Conservation (phyloP, 2,888 invertebrate genomes). For the Drosophila greeni region DNA sequence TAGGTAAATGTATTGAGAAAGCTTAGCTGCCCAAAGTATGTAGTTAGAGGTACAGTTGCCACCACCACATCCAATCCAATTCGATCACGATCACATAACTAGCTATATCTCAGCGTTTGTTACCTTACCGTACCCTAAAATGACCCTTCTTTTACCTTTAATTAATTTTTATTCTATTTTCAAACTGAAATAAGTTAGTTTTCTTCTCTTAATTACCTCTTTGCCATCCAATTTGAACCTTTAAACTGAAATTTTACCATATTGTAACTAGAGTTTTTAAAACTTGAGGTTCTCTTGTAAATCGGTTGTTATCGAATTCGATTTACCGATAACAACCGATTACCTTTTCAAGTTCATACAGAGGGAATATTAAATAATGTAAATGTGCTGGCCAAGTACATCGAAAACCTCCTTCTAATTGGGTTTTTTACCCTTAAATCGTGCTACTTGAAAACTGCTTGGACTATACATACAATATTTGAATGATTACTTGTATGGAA, state of each 20-base stretch:
- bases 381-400: background rate
- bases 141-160: background rate
- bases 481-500: background rate
- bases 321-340: background rate
- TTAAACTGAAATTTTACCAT: background rate
- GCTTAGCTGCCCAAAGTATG: constrained; percentile 11
- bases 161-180: background rate
- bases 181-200: background rate
- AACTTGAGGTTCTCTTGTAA: background rate
- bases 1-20: constrained; percentile 8
- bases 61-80: constrained; percentile 7
- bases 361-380: background rate
- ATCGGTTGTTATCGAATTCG: background rate
- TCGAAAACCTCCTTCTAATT: background rate
- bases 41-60: constrained; percentile 14
- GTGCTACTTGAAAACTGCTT: constrained; percentile 2
- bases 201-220: background rate
- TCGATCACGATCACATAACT: constrained; percentile 9
- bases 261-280: background rate
- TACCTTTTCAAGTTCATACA: background rate
- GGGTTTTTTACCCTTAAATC: background rate
- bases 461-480: background rate
- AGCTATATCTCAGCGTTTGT: background rate
- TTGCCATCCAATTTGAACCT: background rate
- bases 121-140: background rate